phyloP scores from a whole-genome alignment of 2,113 vertebrate species.

The Caranx ignobilis region DNA sequence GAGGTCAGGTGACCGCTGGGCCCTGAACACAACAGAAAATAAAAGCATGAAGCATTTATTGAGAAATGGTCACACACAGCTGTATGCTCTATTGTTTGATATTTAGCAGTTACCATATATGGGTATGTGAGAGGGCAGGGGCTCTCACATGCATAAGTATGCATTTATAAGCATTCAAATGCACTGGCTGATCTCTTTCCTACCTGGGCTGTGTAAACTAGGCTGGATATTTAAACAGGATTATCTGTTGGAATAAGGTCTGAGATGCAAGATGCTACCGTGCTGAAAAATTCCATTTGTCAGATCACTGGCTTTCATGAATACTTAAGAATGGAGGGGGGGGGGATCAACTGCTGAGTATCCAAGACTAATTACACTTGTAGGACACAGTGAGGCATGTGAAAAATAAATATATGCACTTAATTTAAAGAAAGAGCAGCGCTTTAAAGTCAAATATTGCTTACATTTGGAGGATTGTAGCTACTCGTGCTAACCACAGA shows the following conservation, averaged over 20 bases:
- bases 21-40: conserved; percentile 21
- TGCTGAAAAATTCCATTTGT: conserved; percentile 88
- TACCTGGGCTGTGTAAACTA: conserved; percentile 76
- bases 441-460: conserved; percentile 56
- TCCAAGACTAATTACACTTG: conserved; percentile 86
- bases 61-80: conserved; percentile 14
- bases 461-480: conserved; percentile 60
- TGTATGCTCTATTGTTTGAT: conserved; percentile 39
- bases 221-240: conserved; percentile 85
- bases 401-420: conserved; percentile 78
- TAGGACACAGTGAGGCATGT: conserved; percentile 79
- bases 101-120: conserved; percentile 10
- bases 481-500: conserved; percentile 50
- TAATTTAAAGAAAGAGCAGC: conserved; percentile 70
- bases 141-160: conserved; percentile 6
- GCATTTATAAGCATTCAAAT: conserved; percentile 50
- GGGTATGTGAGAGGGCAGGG: conserved; percentile 13
- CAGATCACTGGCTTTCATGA: conserved; percentile 88
- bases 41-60: conserved; percentile 13
- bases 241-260: conserved; percentile 83
- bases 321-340: conserved; percentile 82
- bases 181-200: conserved; percentile 64
- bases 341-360: conserved; percentile 78
- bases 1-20: conserved; percentile 38
- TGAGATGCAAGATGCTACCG: conserved; percentile 82